These are phyloP conservation scores for Dendrophyllia cribrosa DNA, from an alignment of 64 coral and sea anemone species.

Conservation along the genomic window DNA sequence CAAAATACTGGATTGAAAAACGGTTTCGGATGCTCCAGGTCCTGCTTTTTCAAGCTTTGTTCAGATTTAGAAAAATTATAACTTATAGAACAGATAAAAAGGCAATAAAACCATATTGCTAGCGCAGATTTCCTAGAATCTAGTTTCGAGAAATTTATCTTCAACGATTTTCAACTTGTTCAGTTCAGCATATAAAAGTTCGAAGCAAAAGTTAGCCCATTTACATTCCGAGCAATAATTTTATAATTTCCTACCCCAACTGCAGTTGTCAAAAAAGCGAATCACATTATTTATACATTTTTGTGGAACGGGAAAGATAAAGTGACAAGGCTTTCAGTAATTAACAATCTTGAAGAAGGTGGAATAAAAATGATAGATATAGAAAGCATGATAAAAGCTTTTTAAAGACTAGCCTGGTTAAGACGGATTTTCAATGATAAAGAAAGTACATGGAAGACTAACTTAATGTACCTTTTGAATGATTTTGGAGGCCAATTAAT, in stretches of 20 bases:
- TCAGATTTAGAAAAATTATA: too few relatives aligned
- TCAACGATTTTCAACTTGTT: too few relatives aligned
- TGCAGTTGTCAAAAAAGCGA: background rate
- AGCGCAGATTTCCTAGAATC: too few relatives aligned
- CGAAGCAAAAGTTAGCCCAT: too few relatives aligned
- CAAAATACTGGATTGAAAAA: too few relatives aligned
- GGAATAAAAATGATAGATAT: conserved; percentile 39
- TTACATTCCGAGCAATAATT: too few relatives aligned
- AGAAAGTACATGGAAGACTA: conserved; percentile 8
- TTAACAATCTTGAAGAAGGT: background rate
- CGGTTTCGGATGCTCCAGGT: too few relatives aligned
- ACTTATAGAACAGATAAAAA: too few relatives aligned
- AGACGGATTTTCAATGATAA: background rate
- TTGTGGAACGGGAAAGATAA: conserved; percentile 34
- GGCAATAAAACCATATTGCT: too few relatives aligned
- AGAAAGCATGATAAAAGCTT: conserved; percentile 7
- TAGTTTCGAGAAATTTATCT: too few relatives aligned
- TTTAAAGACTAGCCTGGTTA: conserved; percentile 4
- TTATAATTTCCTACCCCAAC: background rate
- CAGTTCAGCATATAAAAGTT: too few relatives aligned
- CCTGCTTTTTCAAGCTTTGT: too few relatives aligned
- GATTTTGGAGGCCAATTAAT: background rate
- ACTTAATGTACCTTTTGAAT: background rate
- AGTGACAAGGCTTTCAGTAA: background rate
- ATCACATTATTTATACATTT: background rate